Conservation (phyloP, 1,140 invertebrate species). For the Macrobrachium nipponense region DNA sequence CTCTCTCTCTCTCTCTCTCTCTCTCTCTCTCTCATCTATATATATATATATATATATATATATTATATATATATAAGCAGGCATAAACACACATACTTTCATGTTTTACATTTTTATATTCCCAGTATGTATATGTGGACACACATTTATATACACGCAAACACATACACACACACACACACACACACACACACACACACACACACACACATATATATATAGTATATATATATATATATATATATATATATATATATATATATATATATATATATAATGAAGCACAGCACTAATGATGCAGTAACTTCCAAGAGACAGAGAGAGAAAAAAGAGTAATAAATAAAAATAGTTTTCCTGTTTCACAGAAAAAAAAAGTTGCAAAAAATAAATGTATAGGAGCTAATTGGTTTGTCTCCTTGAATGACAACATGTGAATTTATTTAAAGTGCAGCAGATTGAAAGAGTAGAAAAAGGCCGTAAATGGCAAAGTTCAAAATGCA, state of each 20-base stretch:
- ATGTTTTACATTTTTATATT: too few species aligned
- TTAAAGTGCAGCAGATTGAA: background rate
- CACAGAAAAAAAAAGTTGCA: background rate
- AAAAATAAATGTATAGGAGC: background rate
- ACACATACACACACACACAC: background rate
- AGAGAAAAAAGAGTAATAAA: too few species aligned
- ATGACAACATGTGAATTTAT: background rate
- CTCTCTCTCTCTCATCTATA: background rate
- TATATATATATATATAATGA: constrained; percentile 1
- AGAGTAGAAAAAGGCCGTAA: too few species aligned
- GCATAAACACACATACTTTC: background rate
- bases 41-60: constrained; percentile 6
- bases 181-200: too few species aligned
- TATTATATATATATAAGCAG: background rate
- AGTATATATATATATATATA: constrained; percentile 18
- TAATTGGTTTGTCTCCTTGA: background rate
- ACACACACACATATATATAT: too few species aligned
- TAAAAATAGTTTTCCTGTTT: too few species aligned
- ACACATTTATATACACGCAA: background rate
- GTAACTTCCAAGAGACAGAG: background rate
- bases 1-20: constrained; percentile 23
- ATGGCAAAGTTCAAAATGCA: too few species aligned
- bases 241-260: constrained; percentile 18
- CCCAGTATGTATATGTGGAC: constrained; percentile 10
- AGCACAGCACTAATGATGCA: background rate